Base-by-base conservation (phyloP, 37 sponge, comb jelly and placozoan genomes). In the Eunapius fragilis region DNA sequence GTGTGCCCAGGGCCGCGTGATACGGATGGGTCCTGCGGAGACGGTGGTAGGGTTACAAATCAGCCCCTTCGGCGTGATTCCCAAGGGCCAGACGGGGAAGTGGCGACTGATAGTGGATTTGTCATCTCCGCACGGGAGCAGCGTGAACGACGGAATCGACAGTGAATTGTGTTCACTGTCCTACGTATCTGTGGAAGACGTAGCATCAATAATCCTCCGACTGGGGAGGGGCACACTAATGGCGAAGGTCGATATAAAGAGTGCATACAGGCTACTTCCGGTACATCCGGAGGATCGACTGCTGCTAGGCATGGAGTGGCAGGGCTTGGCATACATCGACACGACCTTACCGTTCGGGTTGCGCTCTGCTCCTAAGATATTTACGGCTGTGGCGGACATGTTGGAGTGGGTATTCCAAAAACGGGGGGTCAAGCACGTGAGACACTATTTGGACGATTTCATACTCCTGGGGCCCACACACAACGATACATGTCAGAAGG, bases 201-300 rank as follows among this genome's bases (percentile, higher is more conserved):
- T 25, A 70, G 28, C 71, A 30, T 30, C 71, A 28, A 70, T 5
- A 30, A 70, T 70, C 28, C 28, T 25, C 71, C 28, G 25, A 28
- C 7, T 70, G 28, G 71, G 5, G 71, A 70, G 25, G 28, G 71
- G 71, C 71, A 70, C 71, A 70, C 27, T 30, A 28, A 30, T 30
- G 71, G 71, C 7, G 28, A 28, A 25, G 25, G n/a, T n/a, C n/a
- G n/a, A 70, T 9, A 28, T 10, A 70, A 70, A 9, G 3, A 2
- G 71, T 70, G 83, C 83, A 19, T 70, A 35, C 37, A 24, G 83
- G 17, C 32, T 36, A 17, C 12, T 69, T 25, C 83, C 9, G 72
- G 83, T 82, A 0, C 83, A 82, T 73, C 83, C 73, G 26, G 34
- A 69, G 30, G 83, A 82, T 25, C 31, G 72, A 70, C 73, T n/a